A percentile compares a stretch with the other conserved stretches of the same genome.
phyloP scores from a whole-genome alignment of 2,797 vertebrate species.

The Mormyrus hasselquistii region DNA sequence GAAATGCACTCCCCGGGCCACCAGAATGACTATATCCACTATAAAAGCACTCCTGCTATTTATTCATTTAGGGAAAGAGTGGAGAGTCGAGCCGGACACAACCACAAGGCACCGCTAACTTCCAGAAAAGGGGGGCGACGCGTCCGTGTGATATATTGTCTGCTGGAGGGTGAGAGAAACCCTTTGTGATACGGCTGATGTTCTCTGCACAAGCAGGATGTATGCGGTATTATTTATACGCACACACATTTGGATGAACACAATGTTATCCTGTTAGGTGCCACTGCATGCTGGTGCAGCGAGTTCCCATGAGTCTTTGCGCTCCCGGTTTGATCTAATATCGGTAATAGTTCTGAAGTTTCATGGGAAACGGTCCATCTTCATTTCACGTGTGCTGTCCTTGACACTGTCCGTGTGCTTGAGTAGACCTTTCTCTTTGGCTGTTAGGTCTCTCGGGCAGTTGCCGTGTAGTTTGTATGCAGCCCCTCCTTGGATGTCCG shows the following conservation, averaged over 20 bases:
- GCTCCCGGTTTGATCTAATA: neutral
- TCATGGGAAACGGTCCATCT: neutral
- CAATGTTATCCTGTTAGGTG: neutral
- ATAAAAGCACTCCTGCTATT: slow-evolving; percentile 16
- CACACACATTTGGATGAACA: slow-evolving; percentile 10
- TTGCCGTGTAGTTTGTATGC: neutral
- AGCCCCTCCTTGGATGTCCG: neutral
- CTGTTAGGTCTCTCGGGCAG: neutral
- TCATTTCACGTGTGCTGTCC: neutral
- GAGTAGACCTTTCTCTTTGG: neutral
- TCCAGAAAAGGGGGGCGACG: neutral
- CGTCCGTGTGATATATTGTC: slow-evolving; percentile 14
- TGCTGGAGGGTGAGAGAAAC: neutral
- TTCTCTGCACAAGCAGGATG: slow-evolving; percentile 6
- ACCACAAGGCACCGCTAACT: slow-evolving; percentile 5
- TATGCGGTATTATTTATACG: slow-evolving; percentile 1
- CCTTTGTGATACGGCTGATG: neutral
- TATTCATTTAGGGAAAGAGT: slow-evolving; percentile 19
- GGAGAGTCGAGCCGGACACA: neutral
- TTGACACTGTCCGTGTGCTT: neutral
- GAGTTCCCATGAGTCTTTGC: neutral
- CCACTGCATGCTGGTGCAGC: neutral
- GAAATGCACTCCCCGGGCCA: slow-evolving; percentile 1
- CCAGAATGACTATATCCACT: slow-evolving; percentile 15
- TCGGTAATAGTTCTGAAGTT: neutral